These are phyloP conservation scores for Miniopterus natalensis DNA, from an alignment of 2,113 vertebrate species.

Conservation along the genomic window DNA sequence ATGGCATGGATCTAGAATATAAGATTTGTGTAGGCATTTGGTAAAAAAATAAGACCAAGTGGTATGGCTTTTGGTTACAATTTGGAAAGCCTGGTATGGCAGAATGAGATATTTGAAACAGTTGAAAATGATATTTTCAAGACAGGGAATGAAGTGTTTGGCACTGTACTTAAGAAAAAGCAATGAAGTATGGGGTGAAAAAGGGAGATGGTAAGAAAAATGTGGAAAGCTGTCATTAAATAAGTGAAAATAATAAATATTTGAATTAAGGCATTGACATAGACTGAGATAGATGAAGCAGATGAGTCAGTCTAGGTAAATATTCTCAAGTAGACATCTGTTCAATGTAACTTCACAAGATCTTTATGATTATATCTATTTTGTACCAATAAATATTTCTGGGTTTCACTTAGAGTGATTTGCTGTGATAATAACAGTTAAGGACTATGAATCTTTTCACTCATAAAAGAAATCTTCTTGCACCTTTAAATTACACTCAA, in stretches of 20 bases:
- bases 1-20: background rate
- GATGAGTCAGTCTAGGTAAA: conserved; percentile 28
- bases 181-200: background rate
- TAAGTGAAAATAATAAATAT: conserved; percentile 22
- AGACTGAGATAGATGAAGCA: background rate
- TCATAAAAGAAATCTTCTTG: conserved; percentile 62
- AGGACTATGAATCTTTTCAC: conserved; percentile 69
- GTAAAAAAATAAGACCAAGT: background rate
- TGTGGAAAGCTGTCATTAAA: background rate
- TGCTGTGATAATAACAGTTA: conserved; percentile 64
- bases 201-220: background rate
- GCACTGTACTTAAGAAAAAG: background rate
- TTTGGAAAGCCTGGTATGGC: background rate
- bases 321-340: background rate
- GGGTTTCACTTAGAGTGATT: conserved; percentile 69
- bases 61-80: background rate
- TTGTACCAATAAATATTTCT: conserved; percentile 72
- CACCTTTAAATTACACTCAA: conserved; percentile 63
- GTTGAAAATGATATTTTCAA: background rate
- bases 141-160: background rate
- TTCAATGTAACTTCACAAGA: conserved; percentile 35
- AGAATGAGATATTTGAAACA: background rate
- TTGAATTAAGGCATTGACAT: background rate
- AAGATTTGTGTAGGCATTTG: background rate
- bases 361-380: conserved; percentile 56